These are phyloP conservation scores for Melikaiella ostensackeni DNA, from an alignment of 2,888 invertebrate genomes.

Conservation along the genomic window DNA sequence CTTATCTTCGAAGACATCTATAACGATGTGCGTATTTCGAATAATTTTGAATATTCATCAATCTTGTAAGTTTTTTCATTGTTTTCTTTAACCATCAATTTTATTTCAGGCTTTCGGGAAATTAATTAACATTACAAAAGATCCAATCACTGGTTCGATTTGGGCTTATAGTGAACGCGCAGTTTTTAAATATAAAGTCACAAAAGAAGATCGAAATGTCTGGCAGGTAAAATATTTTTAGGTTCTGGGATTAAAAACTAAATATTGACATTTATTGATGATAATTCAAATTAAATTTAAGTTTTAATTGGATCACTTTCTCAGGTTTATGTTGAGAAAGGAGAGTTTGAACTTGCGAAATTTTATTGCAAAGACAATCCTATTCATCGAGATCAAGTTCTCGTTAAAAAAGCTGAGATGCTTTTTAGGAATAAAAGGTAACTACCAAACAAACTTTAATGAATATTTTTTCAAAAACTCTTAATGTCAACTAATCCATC, in stretches of 20 bases:
- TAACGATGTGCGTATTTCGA: conserved; percentile 79
- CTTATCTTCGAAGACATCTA: conserved; percentile 91
- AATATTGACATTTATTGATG: background rate
- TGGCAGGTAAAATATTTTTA: conserved; percentile 81
- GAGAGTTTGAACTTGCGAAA: conserved; percentile 92
- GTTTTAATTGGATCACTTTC: conserved; percentile 38
- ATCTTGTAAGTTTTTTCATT: conserved; percentile 4
- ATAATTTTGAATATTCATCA: conserved; percentile 1
- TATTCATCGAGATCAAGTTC: conserved; percentile 88
- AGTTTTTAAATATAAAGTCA: conserved; percentile 91
- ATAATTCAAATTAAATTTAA: background rate
- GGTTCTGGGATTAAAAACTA: background rate
- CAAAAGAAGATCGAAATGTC: conserved; percentile 90
- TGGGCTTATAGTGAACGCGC: conserved; percentile 92
- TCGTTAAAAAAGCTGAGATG: conserved; percentile 92
- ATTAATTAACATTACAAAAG: conserved; percentile 88
- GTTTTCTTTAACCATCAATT: conserved; percentile 10
- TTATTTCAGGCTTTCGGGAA: conserved; percentile 83
- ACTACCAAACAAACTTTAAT: conserved; percentile 57
- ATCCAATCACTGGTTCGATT: conserved; percentile 86
- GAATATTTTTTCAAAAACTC: conserved; percentile 32
- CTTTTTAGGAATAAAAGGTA: conserved; percentile 87
- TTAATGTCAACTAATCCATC: background rate
- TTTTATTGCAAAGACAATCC: conserved; percentile 90
- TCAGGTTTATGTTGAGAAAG: conserved; percentile 88